Evolutionary conservation across 2,113 vertebrate genomes (phyloP).

Genomic region (Xiphias gladius): DNA sequence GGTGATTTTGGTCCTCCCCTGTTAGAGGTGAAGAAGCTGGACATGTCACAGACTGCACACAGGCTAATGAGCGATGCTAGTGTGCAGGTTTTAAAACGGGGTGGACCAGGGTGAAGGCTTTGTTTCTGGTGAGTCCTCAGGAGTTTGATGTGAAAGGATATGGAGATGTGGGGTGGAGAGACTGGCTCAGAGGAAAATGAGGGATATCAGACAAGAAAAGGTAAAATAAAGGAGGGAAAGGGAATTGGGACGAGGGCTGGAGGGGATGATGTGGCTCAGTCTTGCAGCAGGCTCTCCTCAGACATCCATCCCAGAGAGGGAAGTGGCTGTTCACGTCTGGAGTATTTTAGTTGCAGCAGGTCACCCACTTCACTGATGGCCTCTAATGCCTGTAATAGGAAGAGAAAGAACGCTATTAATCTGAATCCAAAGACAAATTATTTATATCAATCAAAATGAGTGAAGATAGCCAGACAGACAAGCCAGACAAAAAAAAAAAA

Average conservation of each 20-base stretch:
- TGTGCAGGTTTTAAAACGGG: background rate
- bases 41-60: slow-evolving; percentile 5
- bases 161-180: background rate
- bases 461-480: background rate
- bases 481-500: background rate
- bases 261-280: slow-evolving; percentile 64
- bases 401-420: slow-evolving; percentile 20
- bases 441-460: background rate
- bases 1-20: slow-evolving; percentile 21
- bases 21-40: slow-evolving; percentile 1
- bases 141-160: slow-evolving; percentile 9
- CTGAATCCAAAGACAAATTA: background rate
- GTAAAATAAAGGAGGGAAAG: background rate
- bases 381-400: slow-evolving; percentile 87
- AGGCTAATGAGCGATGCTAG: background rate
- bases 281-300: slow-evolving; percentile 92
- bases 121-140: slow-evolving; percentile 20
- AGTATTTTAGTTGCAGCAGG: slow-evolving; percentile 94
- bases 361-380: slow-evolving; percentile 94
- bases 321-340: slow-evolving; percentile 83
- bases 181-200: slow-evolving; percentile 27
- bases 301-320: slow-evolving; percentile 89
- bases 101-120: slow-evolving; percentile 25
- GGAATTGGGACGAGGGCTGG: background rate
- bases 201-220: background rate